These are phyloP conservation scores for Tetragonula clypearis DNA, from an alignment of 1,140 invertebrate species.

Conservation along the genomic window DNA sequence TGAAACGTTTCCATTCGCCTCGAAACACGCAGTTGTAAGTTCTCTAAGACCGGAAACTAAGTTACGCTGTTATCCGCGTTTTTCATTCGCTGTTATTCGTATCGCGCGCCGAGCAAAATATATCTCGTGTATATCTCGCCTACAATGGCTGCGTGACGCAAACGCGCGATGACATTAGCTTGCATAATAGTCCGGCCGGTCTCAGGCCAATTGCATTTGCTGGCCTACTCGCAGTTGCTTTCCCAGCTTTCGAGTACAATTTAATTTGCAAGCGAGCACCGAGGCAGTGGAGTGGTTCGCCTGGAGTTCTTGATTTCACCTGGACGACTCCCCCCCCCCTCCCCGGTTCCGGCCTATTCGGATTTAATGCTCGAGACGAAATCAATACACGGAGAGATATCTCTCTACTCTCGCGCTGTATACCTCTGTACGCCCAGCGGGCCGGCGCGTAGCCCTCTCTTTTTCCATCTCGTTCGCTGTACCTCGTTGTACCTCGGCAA, in stretches of 20 bases:
- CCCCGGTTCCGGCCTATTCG: slow-evolving; percentile 44
- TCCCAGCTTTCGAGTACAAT: slow-evolving; percentile 42
- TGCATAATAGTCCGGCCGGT: slow-evolving; percentile 55
- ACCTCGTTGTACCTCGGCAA: slow-evolving; percentile 5
- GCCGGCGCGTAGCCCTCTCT: not conserved
- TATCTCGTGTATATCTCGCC: not conserved
- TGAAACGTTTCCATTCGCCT: no score
- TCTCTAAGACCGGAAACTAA: not conserved
- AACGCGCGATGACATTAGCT: slow-evolving; percentile 51
- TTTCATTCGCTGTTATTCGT: not conserved
- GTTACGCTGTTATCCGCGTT: no score
- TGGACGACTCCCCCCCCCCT: slow-evolving; percentile 42
- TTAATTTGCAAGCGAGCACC: slow-evolving; percentile 54
- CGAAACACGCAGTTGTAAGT: not conserved
- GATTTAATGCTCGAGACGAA: slow-evolving; percentile 66
- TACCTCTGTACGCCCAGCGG: slow-evolving; percentile 11
- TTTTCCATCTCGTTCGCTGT: not conserved
- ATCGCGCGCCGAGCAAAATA: slow-evolving; percentile 1
- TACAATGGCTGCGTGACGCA: slow-evolving; percentile 45
- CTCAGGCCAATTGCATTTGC: slow-evolving; percentile 57
- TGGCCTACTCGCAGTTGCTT: slow-evolving; percentile 39
- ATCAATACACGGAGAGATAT: slow-evolving; percentile 66
- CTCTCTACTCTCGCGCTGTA: slow-evolving; percentile 22
- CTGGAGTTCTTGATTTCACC: slow-evolving; percentile 56
- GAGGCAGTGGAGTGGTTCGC: not conserved